These are phyloP conservation scores for Hyperopisus bebe DNA, from an alignment of 2,113 vertebrate genomes.

Conservation along the genomic window DNA sequence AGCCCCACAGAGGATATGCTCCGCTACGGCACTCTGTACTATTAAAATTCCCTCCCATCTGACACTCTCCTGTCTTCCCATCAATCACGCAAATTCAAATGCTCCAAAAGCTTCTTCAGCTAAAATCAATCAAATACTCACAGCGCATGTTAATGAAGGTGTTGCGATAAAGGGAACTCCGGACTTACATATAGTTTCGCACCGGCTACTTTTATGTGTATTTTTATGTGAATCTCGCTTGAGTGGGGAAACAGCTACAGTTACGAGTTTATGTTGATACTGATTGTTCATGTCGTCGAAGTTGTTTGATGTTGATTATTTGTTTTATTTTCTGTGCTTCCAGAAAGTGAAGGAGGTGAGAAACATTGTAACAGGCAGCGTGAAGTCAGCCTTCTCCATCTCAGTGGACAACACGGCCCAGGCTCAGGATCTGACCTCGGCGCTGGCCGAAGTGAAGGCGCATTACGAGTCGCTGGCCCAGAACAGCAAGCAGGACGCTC, in stretches of 20 bases:
- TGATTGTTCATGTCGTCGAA: background rate
- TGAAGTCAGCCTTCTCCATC: slow-evolving; percentile 54
- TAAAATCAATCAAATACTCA: slow-evolving; percentile 21
- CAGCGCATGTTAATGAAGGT: slow-evolving; percentile 20
- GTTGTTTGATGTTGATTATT: background rate
- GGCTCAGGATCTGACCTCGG: slow-evolving; percentile 46
- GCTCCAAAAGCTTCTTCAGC: slow-evolving; percentile 19
- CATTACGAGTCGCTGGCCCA: slow-evolving; percentile 51
- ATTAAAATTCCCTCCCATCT: slow-evolving; percentile 35
- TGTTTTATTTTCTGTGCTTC: background rate
- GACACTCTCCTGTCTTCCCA: slow-evolving; percentile 26
- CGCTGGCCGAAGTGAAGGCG: slow-evolving; percentile 44
- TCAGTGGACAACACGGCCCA: slow-evolving; percentile 51
- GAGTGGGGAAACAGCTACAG: background rate
- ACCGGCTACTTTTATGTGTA: background rate
- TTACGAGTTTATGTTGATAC: background rate
- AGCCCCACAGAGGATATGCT: slow-evolving; percentile 3
- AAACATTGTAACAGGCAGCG: slow-evolving; percentile 43
- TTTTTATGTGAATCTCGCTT: background rate
- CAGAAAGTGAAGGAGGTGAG: slow-evolving; percentile 56
- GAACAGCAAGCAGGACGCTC: slow-evolving; percentile 51
- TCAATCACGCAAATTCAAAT: slow-evolving; percentile 35
- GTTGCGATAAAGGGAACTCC: background rate
- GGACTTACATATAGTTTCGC: no score
- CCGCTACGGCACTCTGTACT: background rate